phyloP scores from a whole-genome alignment of 2,113 vertebrate species.

The Agelaius phoeniceus region DNA sequence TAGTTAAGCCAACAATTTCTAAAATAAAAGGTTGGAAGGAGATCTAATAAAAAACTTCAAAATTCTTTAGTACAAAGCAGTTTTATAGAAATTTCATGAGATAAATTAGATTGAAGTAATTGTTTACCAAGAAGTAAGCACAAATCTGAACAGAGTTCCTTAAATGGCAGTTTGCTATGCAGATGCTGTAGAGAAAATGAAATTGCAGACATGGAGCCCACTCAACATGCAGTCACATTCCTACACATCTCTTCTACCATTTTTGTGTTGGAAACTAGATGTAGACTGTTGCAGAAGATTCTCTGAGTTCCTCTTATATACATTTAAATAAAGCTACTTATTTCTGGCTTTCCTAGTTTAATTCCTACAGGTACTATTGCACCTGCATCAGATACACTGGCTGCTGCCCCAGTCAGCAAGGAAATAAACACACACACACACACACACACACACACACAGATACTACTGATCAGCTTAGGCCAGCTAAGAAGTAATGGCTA shows the following conservation, averaged over 20 bases:
- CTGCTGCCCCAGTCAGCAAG: neutral
- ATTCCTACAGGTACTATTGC: neutral
- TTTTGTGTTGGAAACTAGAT: neutral
- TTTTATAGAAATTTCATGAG: neutral
- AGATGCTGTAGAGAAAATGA: neutral
- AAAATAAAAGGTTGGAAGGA: neutral
- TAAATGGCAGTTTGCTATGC: neutral
- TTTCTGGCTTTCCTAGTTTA: neutral
- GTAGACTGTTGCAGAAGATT: neutral
- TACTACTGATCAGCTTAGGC: neutral
- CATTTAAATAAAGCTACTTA: neutral
- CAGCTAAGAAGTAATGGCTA: neutral
- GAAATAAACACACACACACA: neutral
- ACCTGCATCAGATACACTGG: neutral
- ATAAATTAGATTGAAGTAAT: neutral
- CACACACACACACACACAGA: neutral
- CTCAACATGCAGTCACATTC: neutral
- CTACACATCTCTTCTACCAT: neutral
- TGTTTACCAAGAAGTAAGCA: constrained; percentile 6
- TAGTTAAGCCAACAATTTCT: neutral
- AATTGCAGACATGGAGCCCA: neutral
- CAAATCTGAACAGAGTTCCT: neutral
- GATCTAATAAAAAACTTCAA: neutral
- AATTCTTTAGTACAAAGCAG: neutral
- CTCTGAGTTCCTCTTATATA: neutral